Conservation (phyloP, 1,140 invertebrate genomes). For the Microplitis demolitor region DNA sequence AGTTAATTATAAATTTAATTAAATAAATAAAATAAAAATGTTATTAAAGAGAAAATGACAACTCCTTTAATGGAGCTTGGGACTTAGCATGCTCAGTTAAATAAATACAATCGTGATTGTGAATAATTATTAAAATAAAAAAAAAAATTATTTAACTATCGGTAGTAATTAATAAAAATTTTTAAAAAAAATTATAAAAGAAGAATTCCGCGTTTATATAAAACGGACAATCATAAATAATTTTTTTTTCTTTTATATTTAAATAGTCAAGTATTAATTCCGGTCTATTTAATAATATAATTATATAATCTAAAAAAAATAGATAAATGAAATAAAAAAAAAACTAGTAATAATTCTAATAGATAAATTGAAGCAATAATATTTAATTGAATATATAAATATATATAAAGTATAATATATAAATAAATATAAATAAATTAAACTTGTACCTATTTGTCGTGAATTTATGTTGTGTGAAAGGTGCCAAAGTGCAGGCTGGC, state of each 20-base stretch:
- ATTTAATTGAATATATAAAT: background rate
- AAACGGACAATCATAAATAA: conserved; percentile 59
- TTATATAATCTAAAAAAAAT: no score
- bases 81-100: conserved; percentile 64
- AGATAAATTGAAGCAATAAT: conserved; percentile 18
- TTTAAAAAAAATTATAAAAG: conserved; percentile 46
- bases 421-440: background rate
- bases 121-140: conserved; percentile 29
- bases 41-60: conserved; percentile 45
- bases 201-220: conserved; percentile 61
- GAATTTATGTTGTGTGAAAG: conserved; percentile 30
- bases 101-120: conserved; percentile 58
- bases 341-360: no score
- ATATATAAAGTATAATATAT: background rate
- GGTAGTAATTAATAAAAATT: conserved; percentile 36
- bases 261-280: background rate
- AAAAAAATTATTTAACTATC: conserved; percentile 28
- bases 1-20: conserved; percentile 35
- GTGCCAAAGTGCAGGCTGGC: conserved; percentile 47
- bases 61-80: conserved; percentile 61
- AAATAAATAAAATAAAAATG: conserved; percentile 27
- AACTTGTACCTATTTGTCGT: conserved; percentile 11
- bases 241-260: conserved; percentile 9
- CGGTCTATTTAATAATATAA: no score
- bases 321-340: no score